Evolutionary conservation across 2,113 vertebrate genomes (phyloP).

Genomic region (Xiphias gladius): DNA sequence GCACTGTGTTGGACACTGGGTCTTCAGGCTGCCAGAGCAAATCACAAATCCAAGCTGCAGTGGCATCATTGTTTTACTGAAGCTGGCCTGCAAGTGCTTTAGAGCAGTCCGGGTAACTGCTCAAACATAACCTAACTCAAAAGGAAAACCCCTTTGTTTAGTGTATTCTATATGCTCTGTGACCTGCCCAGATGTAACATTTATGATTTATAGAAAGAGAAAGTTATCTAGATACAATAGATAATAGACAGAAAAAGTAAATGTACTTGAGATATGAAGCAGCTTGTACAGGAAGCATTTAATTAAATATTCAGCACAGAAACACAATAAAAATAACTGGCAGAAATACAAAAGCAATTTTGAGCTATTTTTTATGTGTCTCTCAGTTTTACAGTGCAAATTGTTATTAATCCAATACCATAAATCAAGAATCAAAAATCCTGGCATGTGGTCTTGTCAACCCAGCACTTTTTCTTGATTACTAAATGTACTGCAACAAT

Average conservation of each 20-base stretch:
- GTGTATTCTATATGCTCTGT: neutral
- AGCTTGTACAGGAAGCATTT: neutral
- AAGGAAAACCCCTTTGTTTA: neutral
- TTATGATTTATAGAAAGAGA: neutral
- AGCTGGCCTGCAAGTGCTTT: conserved; percentile 1
- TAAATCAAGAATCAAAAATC: neutral
- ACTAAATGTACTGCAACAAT: too few relatives aligned
- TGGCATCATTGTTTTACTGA: conserved; percentile 6
- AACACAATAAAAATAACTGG: neutral
- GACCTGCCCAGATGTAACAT: neutral
- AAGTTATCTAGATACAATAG: neutral
- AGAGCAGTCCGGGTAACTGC: neutral
- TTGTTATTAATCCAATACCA: neutral
- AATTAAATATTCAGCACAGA: neutral
- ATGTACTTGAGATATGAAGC: neutral
- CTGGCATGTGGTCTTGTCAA: neutral
- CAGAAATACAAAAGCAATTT: neutral
- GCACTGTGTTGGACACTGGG: neutral
- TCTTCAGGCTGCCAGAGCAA: conserved; percentile 9
- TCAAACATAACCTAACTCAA: neutral
- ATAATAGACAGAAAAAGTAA: neutral
- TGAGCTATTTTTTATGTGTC: neutral
- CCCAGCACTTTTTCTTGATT: neutral
- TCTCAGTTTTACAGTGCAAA: neutral
- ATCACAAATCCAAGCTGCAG: conserved; percentile 2